Base-by-base conservation (phyloP, 2,888 invertebrate species). In the Drosophila formosana region DNA sequence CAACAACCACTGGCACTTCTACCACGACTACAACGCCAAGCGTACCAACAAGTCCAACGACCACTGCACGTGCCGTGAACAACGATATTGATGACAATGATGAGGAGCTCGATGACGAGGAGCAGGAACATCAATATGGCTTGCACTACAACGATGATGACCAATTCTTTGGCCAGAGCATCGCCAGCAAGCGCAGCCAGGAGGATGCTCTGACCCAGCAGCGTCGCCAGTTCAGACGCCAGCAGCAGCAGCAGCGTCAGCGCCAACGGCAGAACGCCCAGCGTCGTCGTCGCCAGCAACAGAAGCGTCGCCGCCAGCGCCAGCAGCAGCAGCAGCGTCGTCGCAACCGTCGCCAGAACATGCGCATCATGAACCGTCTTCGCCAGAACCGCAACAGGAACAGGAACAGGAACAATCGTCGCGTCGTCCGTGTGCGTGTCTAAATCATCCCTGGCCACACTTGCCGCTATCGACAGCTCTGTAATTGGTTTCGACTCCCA, bases 201-300 rank as follows among this genome's bases (percentile, higher is more conserved):
- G 47, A 68, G 4, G 60, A 39, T 0, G 64, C 47, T 0, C 39
- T 78, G 23, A 28, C 8, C 2, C 72, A 69, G 3, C 82, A 75
- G 23, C 75, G 72, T 39, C 74, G 66, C 28, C 74, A 75, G 23
- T 56, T 55, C 37, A 60, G 50, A 45, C 78, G 77, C 32, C 71
- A 65, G 52, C 71, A 74, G 56, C 52, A 74, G 18, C 23, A 52
- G 57, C 67, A 65, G 9, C 77, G 75, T 4, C 75, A 75, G 11
- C 75, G 79, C 43, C 68, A 77, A 60, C 66, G 72, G 56, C 55
- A 63, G 46, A 51, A 47, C 4, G 37, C 57, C 3, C 72, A 66
- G 61, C 82, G 79, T 11, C 84, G 81, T 46, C 84, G 64, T 1
- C 77, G 72, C 45, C 71, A 69, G 60, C 72, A 80, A 30, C 57